Evolutionary conservation across 2,797 vertebrate species (phyloP), one percentile per base, ranked within the genome.

Genomic region (Gallirallus australis): DNA sequence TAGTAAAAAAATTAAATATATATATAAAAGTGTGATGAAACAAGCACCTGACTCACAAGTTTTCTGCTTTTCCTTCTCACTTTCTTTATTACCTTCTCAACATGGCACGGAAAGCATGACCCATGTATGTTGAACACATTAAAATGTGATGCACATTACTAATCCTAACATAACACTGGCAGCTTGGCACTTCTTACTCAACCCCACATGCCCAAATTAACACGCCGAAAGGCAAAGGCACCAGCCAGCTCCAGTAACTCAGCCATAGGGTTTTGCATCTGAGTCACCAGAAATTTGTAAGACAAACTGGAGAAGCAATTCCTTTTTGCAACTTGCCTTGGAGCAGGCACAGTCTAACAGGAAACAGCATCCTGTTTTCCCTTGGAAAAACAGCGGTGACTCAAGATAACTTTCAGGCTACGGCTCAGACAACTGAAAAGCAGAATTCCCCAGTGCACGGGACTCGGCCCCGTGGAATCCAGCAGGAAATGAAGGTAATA

Each of bases 141-240:
- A 93, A 93, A 96, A 96, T 56, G 61, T 89, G 96, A 96, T 59
- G 91, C 93, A 93, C 12, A 10, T 89, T 94, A 95, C 94, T 94
- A 95, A 96, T 97, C 93, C 92, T 89, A 93, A 96, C 90, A 69
- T 65, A 96, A 96, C 90, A 72, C 83, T 81, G 89, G 87, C 96
- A 97, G 94, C 87, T 94, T 96, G 95, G 95, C 86, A 71, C 81
- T 95, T 94, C 91, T 94, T 54, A 89, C 86, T 89, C 95, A 95
- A 15, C 27, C 45, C 82, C 56, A 17, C 30, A 5, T 72, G 82
- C 91, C 85, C 89, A 97, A 96, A 96, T 79, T 88, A 96, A 93
- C 93, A 94, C 86, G 59, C 95, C 71, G 39, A 89, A 94, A 96
- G 91, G 97, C 94, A 96, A 97, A 97, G 91, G 94, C 93, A 94